These are phyloP conservation scores for Hippocampus zosterae DNA, from an alignment of 2,113 vertebrate genomes.

Conservation along the genomic window DNA sequence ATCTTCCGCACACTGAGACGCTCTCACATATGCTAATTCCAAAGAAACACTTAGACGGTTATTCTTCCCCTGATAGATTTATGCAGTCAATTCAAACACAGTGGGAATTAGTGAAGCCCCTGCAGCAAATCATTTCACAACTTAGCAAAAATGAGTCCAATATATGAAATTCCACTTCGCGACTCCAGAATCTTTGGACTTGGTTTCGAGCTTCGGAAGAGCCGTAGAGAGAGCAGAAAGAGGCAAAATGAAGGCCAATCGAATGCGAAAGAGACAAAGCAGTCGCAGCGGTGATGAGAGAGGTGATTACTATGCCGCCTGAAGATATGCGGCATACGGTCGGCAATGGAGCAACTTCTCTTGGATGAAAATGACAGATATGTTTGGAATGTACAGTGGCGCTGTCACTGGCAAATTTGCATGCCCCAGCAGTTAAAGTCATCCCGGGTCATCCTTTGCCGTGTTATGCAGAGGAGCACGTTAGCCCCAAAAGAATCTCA, in stretches of 20 bases:
- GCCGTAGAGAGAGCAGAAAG: not conserved
- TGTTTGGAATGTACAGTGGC: no score
- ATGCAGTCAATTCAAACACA: slow-evolving; percentile 44
- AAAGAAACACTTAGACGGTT: slow-evolving; percentile 27
- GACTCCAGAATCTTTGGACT: slow-evolving; percentile 12
- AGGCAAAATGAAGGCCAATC: not conserved
- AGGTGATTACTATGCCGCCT: no score
- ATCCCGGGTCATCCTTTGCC: no score
- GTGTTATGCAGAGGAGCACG: no score
- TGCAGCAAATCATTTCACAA: slow-evolving; percentile 30
- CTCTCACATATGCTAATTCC: slow-evolving; percentile 17
- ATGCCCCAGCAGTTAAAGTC: no score
- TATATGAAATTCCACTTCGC: not conserved
- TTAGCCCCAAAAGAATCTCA: no score
- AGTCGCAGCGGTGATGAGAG: not conserved
- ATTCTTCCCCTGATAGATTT: slow-evolving; percentile 27
- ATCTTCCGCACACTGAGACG: slow-evolving; percentile 3
- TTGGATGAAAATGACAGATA: no score
- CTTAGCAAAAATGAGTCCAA: slow-evolving; percentile 28
- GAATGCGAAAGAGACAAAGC: not conserved
- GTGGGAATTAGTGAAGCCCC: slow-evolving; percentile 35
- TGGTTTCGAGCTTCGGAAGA: not conserved
- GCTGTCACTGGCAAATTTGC: no score
- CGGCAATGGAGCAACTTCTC: no score
- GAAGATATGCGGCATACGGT: no score